phyloP scores from a whole-genome alignment of 2,113 vertebrate genomes.

The Oryzias woworae region DNA sequence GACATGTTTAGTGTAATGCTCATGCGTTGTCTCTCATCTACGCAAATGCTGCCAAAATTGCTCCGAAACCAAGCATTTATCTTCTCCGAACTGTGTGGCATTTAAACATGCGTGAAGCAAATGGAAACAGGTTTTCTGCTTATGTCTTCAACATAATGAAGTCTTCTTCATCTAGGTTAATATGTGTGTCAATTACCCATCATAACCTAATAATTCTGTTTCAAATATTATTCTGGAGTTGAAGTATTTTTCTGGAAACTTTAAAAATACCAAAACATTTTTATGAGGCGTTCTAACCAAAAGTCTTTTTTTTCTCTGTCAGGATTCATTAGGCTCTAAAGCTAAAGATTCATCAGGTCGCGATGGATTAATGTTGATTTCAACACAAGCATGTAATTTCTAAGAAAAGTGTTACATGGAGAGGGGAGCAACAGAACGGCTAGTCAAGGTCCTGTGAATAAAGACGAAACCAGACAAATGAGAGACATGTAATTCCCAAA shows the following conservation, averaged over 20 bases:
- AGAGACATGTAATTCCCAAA: no score
- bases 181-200: no score
- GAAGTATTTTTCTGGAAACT: no score
- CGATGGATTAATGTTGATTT: conserved; percentile 29
- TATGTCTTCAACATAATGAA: background rate
- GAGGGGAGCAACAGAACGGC: conserved; percentile 19
- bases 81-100: conserved; percentile 29
- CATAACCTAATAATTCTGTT: no score
- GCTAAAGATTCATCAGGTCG: no score
- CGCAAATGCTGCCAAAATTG: conserved; percentile 40
- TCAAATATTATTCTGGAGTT: no score
- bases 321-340: no score
- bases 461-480: no score
- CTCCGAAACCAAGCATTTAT: conserved; percentile 23
- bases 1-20: conserved; percentile 56
- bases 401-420: conserved; percentile 5
- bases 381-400: conserved; percentile 23
- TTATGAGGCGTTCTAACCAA: no score
- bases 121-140: conserved; percentile 24
- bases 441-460: background rate
- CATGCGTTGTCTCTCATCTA: conserved; percentile 41
- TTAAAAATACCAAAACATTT: no score
- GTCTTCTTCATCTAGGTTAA: no score
- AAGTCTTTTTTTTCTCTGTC: no score
- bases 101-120: background rate